Base-by-base conservation (phyloP, 1,140 invertebrate genomes). In the Panagrolaimus sp. region DNA sequence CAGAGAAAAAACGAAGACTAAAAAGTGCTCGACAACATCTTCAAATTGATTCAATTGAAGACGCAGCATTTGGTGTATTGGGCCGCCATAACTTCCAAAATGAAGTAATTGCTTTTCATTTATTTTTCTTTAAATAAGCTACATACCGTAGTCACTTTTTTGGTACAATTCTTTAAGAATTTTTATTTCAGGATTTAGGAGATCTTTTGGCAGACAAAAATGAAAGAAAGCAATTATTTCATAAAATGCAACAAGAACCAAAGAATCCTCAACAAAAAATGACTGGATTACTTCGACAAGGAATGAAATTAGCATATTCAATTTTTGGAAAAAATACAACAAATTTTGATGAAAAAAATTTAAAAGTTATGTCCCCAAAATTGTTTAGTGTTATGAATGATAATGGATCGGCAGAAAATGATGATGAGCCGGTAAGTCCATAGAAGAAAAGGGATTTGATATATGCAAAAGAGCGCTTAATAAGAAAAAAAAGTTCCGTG, bases 281-380 rank as follows among this genome's bases (percentile, higher is more conserved):
- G 14, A 45, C 79, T 11, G 45, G 66, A 14, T 63, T 77, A 14
- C 57, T 78, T 11, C 61, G 76, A 44, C 71, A 79, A 23, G 77
- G 74, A 20, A 51, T 78, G 13, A 79, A 79, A 57, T 47, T 78
- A 27, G 74, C 67, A 8, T 71, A 77, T 57, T 38, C 77, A 9
- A 5, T 77, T 25, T 25, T 70, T 1, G 76, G 76, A 0, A 45
- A 79, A 46, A 78, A 78, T 57, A 63, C 66, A 5, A 68, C 71
- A 0, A 71, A 73, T 11, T 71, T 78, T 16, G 76, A 78, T 20
- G 48, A 73, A 14, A 74, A 77, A 64, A 78, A 62, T 0, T 44
- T 79, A 9, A 78, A 76, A 53, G 9, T 76, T 13, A 51, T 70
- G 0, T 76, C 74, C 9, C 74, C 74, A 9, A 38, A 73, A 43